A percentile compares a stretch with the other conserved stretches of the same genome.
These are phyloP conservation scores for Furcula furcula DNA, from an alignment of 2,888 invertebrate species.

Conservation along the genomic window DNA sequence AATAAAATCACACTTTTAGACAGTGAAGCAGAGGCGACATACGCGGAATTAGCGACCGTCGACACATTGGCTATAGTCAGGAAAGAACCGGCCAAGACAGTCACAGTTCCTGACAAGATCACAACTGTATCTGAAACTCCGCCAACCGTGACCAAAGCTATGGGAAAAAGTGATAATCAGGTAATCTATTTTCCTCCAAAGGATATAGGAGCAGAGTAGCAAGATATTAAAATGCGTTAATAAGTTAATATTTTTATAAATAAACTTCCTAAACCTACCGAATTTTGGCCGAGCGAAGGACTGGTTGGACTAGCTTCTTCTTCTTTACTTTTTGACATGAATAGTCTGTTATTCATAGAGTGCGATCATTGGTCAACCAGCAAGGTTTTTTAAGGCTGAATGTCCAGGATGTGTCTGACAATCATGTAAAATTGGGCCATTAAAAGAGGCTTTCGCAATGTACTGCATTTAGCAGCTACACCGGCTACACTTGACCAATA, in stretches of 20 bases:
- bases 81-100: slow-evolving; percentile 15
- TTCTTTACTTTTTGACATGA: no score
- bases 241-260: not conserved
- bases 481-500: no score
- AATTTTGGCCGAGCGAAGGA: no score
- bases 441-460: no score
- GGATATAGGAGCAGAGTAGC: slow-evolving; percentile 1
- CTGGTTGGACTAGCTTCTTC: no score
- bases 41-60: slow-evolving; percentile 43
- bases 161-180: slow-evolving; percentile 27
- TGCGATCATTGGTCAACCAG: no score
- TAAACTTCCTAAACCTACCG: no score
- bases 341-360: no score
- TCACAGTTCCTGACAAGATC: not conserved
- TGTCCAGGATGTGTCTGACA: no score
- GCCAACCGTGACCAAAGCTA: slow-evolving; percentile 17
- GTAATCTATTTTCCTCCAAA: slow-evolving; percentile 21
- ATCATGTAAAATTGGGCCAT: no score
- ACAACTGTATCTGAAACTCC: not conserved
- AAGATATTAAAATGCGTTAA: not conserved
- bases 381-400: no score
- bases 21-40: slow-evolving; percentile 46
- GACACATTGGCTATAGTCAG: slow-evolving; percentile 42
- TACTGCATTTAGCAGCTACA: no score
- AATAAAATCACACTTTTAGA: slow-evolving; percentile 33